These are phyloP conservation scores for Eonycteris spelaea DNA, from an alignment of 2,113 vertebrate genomes.

Conservation along the genomic window DNA sequence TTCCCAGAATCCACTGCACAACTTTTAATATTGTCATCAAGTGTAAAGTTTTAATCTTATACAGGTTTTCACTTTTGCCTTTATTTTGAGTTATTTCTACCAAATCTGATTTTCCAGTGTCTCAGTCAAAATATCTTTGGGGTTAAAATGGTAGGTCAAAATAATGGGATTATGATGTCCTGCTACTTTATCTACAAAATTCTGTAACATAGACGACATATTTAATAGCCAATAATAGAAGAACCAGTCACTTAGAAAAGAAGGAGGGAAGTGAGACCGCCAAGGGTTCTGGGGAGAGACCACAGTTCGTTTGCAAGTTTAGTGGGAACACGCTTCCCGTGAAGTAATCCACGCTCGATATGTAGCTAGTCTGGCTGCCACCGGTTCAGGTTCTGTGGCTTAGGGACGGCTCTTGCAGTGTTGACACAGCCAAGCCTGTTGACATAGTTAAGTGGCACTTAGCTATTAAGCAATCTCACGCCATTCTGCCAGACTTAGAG, in stretches of 20 bases:
- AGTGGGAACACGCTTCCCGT: not conserved
- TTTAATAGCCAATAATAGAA: not conserved
- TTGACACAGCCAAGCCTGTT: not conserved
- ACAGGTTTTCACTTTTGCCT: not conserved
- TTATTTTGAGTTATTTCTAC: not conserved
- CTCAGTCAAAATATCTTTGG: not conserved
- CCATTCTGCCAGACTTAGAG: not conserved
- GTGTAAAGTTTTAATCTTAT: not conserved
- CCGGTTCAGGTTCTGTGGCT: not conserved
- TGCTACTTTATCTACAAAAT: not conserved
- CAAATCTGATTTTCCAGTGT: not conserved
- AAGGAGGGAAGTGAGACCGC: too few species aligned
- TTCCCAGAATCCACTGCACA: not conserved
- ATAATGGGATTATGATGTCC: not conserved
- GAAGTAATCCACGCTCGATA: not conserved
- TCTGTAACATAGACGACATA: not conserved
- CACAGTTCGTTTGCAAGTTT: not conserved
- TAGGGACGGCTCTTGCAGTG: not conserved
- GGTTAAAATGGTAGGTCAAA: not conserved
- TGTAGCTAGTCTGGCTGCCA: not conserved
- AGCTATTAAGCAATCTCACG: not conserved
- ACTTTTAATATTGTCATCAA: not conserved
- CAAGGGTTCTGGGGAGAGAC: not conserved
- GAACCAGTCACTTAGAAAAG: not conserved
- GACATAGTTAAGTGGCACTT: not conserved